Evolutionary conservation across 2,888 invertebrate genomes (phyloP), one percentile per base, ranked within the genome.

Genomic region (Apodemia hepburni): DNA sequence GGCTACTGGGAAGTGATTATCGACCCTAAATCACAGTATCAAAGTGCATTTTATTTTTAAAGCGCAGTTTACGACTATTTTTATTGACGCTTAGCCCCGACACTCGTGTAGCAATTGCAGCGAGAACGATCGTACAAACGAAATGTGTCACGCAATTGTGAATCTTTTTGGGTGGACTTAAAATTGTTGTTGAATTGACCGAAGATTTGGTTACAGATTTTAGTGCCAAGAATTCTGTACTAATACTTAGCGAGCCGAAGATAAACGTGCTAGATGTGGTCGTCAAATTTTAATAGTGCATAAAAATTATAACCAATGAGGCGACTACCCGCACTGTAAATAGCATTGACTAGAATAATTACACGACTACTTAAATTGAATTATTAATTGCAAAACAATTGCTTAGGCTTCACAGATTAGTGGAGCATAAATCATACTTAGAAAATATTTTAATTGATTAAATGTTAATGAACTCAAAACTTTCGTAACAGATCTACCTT

Each of bases 291-390:
- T 91, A 90, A 90, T 88, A 87, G 88, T 87, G 79, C 87, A 89
- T 88, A 89, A 89, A 89, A 90, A 90, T 89, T 88, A 88, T 88
- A 90, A 90, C 88, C 87, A 89, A 88, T 85, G 87, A 85, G 84
- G 87, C 86, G 87, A 85, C 84, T 85, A 84, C 85, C 80, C 77
- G 72, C 59, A 61, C 64, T 63, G 64, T 67, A 61, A 60, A 67
- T 75, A 72, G 70, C 58, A 45, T 45, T 47, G 61, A 54, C 65
- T 33, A 54, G 65, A 63, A 68, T 63, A 66, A 67, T 66, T 63
- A 64, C 35, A 33, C 45, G 35, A 62, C 61, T 54, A 60, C 54
- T 54, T 54, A 54, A 54, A 54, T 54, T 54, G 64, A 63, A 61
- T 61, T 61, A 57, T 49, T 47, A 38, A 47, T 47, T 60, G 33